Base-by-base conservation (phyloP, 1,140 invertebrate genomes). In the Formica exsecta region DNA sequence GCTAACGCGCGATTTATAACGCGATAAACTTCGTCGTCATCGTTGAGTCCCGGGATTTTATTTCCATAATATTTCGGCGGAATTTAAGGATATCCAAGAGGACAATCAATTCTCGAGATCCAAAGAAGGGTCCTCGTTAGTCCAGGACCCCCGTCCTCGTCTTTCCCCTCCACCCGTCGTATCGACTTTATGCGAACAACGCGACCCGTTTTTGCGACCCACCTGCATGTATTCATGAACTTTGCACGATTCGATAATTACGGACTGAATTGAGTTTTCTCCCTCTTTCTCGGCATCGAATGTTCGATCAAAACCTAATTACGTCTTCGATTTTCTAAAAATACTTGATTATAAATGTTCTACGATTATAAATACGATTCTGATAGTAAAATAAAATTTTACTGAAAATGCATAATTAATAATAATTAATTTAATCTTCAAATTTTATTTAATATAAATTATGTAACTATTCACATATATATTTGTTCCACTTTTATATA, bases 61-160 rank as follows among this genome's bases (percentile, higher is more conserved):
- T 71, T 68, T 86, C 62, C 85, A 86, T 86, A 86, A 86, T 83
- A 51, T 81, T 81, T 71, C 77, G 77, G 44, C 65, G 13, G 19
- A 81, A 86, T 81, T 81, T 80, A 51, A 83, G 38, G 73, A 64
- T 57, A n/a, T 65, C 73, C 44, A 76, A 71, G 44, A 64, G 61
- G 41, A 76, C 48, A 64, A 85, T 25, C 81, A 75, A 76, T 44
- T 48, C 22, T 5, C 66, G 25, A 25, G 32, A 36, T 41, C 9
- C 22, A 16, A 44, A 16, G 41, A 70, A 68, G 25, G 29, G 61
- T 81, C 25, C 59, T 85, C 71, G 71, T 85, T 76, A 84, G 70
- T 51, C 41, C 7, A 22, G 41, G 29, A 29, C 41, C 29, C n/a
- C 44, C 32, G 32, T 64, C 51, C 25, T 32, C n/a, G 9, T 75